Evolutionary conservation across 2,797 vertebrate genomes (phyloP), one percentile per base, ranked within the genome.

Genomic region (Sciurus carolinensis): DNA sequence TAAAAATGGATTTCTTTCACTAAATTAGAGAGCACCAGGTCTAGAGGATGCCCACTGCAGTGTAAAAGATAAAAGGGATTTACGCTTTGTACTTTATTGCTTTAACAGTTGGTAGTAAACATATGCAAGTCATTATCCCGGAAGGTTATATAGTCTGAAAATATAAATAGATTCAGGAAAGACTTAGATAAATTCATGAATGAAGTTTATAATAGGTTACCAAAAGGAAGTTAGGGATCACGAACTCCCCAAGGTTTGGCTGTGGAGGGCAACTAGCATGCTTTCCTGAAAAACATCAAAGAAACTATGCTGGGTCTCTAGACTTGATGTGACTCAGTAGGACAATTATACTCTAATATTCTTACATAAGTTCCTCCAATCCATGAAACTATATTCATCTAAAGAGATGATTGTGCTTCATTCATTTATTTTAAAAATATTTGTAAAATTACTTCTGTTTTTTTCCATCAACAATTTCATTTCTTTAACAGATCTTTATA

Each of bases 121-220:
- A 98, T 95, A 98, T 97, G 98, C 94, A 98, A 97, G 97, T 95
- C 96, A 98, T 98, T 98, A 98, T 72, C 85, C n/a, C 62, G 90
- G 71, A 95, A 96, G 83, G 93, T 92, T 97, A 96, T 96, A 97
- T 69, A 94, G 91, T 94, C 94, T 97, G 92, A 97, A 98, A 98
- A 97, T 96, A 97, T 96, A 98, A 97, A 97, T 98, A 97, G 92
- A 85, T 86, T 97, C 96, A 97, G 97, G 97, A 97, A 97, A 97
- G 93, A 79, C 95, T 98, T 97, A 96, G 96, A 97, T 95, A 97
- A 95, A 97, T 97, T 97, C 94, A 95, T 91, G 96, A 97, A 96
- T 95, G 93, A 93, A 91, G 96, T 98, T 97, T 98, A 97, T 97
- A 96, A 96, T 95, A 72, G 96, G 95, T 96, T 96, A 97, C 95